Evolutionary conservation across 1,140 invertebrate species (phyloP).

Genomic region (Octopus sinensis): DNA sequence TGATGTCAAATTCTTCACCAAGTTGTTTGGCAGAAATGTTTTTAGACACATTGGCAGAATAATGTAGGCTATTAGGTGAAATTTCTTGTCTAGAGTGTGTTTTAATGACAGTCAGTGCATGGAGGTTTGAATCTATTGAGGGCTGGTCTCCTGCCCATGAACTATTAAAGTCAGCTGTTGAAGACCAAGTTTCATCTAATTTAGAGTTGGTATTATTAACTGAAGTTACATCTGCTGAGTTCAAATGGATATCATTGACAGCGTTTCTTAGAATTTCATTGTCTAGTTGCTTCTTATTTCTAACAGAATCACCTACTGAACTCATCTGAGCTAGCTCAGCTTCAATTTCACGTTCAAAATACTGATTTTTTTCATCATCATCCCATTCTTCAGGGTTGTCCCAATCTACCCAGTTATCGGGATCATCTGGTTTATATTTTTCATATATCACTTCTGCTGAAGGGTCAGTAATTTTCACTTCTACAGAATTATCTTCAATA

Average conservation of each 20-base stretch:
- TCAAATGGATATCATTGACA: background rate
- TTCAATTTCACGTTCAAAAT: conserved; percentile 24
- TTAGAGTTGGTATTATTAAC: background rate
- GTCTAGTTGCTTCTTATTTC: background rate
- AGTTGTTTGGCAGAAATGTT: background rate
- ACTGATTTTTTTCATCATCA: background rate
- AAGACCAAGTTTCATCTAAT: background rate
- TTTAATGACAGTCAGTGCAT: background rate
- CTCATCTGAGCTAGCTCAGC: conserved; percentile 20
- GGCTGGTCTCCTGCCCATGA: background rate
- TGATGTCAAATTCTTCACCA: conserved; percentile 17
- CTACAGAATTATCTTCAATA: background rate
- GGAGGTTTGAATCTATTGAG: background rate
- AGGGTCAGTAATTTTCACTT: background rate
- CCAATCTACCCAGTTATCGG: background rate
- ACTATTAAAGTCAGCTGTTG: background rate
- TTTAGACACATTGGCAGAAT: background rate
- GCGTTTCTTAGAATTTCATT: background rate
- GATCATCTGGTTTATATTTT: background rate
- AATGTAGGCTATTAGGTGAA: no score
- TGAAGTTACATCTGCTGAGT: background rate
- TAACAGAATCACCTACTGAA: background rate
- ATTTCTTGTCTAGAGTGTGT: background rate
- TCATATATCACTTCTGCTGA: background rate
- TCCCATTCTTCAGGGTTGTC: background rate